phyloP scores from a whole-genome alignment of 2,797 vertebrate genomes.

The Pipistrellus nathusii region DNA sequence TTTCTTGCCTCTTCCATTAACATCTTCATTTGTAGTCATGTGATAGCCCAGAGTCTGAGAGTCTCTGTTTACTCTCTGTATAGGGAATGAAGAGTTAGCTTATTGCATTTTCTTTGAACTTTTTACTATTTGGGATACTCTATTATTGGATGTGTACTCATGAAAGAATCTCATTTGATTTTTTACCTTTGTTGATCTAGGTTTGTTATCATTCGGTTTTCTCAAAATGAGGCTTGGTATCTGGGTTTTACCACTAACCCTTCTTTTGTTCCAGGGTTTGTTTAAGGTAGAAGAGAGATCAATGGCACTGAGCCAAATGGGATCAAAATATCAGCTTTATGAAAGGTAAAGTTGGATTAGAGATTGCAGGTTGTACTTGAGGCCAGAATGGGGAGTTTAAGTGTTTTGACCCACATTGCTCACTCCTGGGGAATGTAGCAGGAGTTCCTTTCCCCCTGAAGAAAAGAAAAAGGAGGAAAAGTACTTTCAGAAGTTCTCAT shows the following conservation, averaged over 20 bases:
- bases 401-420: not conserved
- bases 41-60: not conserved
- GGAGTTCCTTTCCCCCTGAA: not conserved
- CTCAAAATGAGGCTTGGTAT: slow-evolving; percentile 72
- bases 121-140: not conserved
- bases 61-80: not conserved
- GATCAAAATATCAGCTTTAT: slow-evolving; percentile 81
- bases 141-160: not conserved
- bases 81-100: not conserved
- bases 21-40: not conserved
- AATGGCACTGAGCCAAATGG: slow-evolving; percentile 76
- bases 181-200: slow-evolving; percentile 58
- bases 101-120: slow-evolving; percentile 12
- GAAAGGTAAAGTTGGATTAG: slow-evolving; percentile 82
- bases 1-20: slow-evolving; percentile 9
- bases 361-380: slow-evolving; percentile 70
- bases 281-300: slow-evolving; percentile 35
- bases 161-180: slow-evolving; percentile 72
- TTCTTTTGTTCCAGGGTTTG: slow-evolving; percentile 83
- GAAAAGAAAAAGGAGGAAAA: slow-evolving; percentile 3
- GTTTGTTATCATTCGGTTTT: slow-evolving; percentile 71
- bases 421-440: not conserved
- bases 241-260: slow-evolving; percentile 79
- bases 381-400: slow-evolving; percentile 44
- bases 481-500: not conserved